A percentile compares a stretch with the other conserved stretches of the same genome.
phyloP scores from a whole-genome alignment of 1,140 invertebrate genomes.

The Pomacea maculata region DNA sequence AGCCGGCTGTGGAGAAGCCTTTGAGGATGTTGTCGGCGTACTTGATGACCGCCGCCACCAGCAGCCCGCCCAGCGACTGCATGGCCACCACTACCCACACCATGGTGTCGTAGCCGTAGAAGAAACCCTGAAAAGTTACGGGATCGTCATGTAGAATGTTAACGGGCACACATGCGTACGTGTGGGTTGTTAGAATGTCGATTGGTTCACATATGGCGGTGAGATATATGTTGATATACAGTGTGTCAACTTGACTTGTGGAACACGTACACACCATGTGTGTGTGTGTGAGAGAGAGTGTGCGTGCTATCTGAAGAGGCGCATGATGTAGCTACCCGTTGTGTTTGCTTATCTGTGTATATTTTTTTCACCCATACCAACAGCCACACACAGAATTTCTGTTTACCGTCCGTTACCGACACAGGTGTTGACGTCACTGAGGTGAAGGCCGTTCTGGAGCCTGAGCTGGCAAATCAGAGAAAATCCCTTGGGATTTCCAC shows the following conservation, averaged over 20 bases:
- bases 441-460: neutral
- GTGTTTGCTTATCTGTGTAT: neutral
- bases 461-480: neutral
- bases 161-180: neutral
- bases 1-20: conserved; percentile 66
- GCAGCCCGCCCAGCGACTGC: conserved; percentile 65
- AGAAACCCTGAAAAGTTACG: conserved; percentile 65
- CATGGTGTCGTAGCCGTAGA: conserved; percentile 67
- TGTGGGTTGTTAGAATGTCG: neutral
- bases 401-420: neutral
- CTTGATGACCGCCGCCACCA: conserved; percentile 69
- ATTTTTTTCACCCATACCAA: neutral
- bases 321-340: neutral
- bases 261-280: neutral
- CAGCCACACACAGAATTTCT: neutral
- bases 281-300: conserved; percentile 2
- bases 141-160: neutral
- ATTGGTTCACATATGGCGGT: neutral
- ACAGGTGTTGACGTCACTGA: neutral
- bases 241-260: too few relatives aligned
- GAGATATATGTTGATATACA: neutral
- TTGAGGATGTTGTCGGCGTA: conserved; percentile 69
- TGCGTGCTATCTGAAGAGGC: neutral
- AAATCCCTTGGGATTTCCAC: neutral
- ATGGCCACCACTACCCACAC: conserved; percentile 67